Conservation (phyloP, 1,140 invertebrate genomes). For the Dendroctonus ponderosae region DNA sequence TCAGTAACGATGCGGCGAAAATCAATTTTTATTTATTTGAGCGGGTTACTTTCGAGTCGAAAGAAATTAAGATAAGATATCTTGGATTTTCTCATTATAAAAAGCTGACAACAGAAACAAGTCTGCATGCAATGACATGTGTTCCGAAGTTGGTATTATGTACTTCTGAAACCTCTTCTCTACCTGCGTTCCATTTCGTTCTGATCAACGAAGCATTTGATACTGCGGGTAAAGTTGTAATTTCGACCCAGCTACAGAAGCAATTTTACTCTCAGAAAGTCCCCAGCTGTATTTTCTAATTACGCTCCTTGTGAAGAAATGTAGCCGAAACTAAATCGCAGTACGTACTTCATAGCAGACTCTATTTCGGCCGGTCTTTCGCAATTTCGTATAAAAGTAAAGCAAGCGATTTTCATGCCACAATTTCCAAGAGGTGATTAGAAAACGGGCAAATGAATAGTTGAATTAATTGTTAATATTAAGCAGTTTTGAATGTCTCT, state of each 20-base stretch:
- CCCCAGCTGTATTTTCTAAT: constrained; percentile 10
- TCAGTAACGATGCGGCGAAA: neutral
- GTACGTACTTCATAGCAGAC: neutral
- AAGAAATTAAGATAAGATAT: constrained; percentile 28
- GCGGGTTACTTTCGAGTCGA: constrained; percentile 1
- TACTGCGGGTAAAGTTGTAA: no score
- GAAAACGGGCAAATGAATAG: no score
- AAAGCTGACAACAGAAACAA: constrained; percentile 18
- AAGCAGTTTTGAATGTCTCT: neutral
- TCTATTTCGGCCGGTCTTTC: neutral
- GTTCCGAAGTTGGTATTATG: neutral
- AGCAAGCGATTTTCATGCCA: neutral
- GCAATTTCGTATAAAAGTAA: neutral
- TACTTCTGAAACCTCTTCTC: neutral
- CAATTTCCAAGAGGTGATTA: no score
- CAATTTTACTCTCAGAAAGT: neutral
- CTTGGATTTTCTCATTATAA: constrained; percentile 14
- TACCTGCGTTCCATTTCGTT: neutral
- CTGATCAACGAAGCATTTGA: neutral
- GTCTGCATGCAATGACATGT: constrained; percentile 14
- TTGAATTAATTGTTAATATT: no score
- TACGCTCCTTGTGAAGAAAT: constrained; percentile 2
- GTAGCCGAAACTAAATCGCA: constrained; percentile 12
- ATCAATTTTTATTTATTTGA: constrained; percentile 22
- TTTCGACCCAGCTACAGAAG: constrained; percentile 2